Evolutionary conservation across 1,140 invertebrate genomes (phyloP), one percentile per base, ranked within the genome.

Genomic region (Ooceraea biroi): DNA sequence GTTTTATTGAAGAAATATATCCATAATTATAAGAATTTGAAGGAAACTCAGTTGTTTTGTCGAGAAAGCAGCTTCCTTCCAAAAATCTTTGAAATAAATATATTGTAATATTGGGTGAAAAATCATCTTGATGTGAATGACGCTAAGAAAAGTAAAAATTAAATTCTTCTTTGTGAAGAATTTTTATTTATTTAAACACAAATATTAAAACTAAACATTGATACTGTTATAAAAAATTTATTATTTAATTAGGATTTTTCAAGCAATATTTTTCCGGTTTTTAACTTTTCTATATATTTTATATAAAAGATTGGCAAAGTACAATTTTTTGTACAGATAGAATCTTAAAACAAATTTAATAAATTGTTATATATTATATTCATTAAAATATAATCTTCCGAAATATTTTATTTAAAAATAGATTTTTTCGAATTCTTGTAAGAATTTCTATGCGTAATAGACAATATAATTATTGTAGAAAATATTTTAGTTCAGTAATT

Each of bases 281-380:
- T n/a, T n/a, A n/a, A n/a, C n/a, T 41, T 41, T 41, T 57, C 19
- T 7, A 12, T 17, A n/a, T 57, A 72, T 44, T 73, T 60, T 44
- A 44, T 11, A 12, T 69, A 50, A 69, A 69, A 14, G 4, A 12
- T 57, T 19, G 48, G 5, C 1, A 22, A 55, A 55, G 22, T 19
- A 22, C 30, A 36, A 19, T 52, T 72, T 57, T 41, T 44, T 22
- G 0, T 17, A 72, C 12, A 44, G n/a, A n/a, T n/a, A n/a, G 1
- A 71, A 71, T 71, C 52, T 72, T 22, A 55, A n/a, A n/a, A 58
- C 10, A 73, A 7, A 46, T 74, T 74, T 61, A 5, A n/a, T 73
- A 44, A 73, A 14, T 44, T 41, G 4, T 65, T 17, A 41, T 19
- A 50, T 22, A 44, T 58, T 73, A 74, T 12, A 1, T 1, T 3